Evolutionary conservation across 2,113 vertebrate species (phyloP).

Genomic region (Myrmecophaga tridactyla): DNA sequence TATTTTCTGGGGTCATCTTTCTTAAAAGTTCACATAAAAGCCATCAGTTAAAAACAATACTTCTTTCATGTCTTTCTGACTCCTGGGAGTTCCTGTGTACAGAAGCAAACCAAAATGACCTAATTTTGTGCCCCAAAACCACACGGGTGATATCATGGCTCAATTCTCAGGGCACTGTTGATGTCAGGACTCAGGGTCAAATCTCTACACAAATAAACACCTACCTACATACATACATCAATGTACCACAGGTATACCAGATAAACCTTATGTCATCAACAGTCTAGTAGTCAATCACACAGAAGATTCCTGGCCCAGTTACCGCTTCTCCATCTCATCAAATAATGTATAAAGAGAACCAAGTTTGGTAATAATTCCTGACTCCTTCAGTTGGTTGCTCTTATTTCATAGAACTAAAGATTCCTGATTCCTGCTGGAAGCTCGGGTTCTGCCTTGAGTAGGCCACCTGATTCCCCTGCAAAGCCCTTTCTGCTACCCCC

Average conservation of each 20-base stretch:
- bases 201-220: neutral
- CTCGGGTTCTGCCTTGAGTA: neutral
- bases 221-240: too few species aligned
- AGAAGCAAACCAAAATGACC: conserved; percentile 32
- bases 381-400: neutral
- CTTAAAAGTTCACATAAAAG: neutral
- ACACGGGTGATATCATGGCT: neutral
- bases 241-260: too few species aligned
- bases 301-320: neutral
- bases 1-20: neutral
- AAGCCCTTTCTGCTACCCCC: neutral
- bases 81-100: neutral
- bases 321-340: neutral
- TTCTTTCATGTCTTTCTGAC: neutral
- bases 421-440: neutral
- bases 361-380: neutral
- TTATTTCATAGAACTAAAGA: neutral
- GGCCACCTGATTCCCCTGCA: too few species aligned
- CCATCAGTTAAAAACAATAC: neutral
- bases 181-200: neutral
- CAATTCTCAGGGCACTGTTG: neutral
- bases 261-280: neutral
- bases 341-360: neutral
- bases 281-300: neutral
- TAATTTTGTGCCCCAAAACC: conserved; percentile 41